Evolutionary conservation across 2,797 vertebrate genomes (phyloP).

Genomic region (Cyclura pinguis): DNA sequence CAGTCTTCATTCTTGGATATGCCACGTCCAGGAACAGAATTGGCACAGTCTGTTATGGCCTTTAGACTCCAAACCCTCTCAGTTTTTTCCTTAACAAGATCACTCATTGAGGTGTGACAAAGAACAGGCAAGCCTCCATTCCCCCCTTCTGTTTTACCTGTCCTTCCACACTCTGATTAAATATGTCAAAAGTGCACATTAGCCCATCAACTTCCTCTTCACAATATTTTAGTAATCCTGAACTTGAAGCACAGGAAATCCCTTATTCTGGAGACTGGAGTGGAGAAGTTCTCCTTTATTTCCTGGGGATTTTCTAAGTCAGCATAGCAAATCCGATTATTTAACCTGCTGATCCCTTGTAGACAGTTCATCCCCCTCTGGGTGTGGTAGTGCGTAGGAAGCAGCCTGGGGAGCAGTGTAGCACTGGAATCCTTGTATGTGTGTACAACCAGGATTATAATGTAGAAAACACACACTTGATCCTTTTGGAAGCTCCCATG

Average conservation of each 20-base stretch:
- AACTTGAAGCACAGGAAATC: not conserved
- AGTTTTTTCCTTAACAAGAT: not conserved
- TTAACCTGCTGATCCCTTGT: not conserved
- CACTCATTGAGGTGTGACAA: not conserved
- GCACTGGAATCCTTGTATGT: not conserved
- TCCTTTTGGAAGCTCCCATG: not conserved
- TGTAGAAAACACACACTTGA: not conserved
- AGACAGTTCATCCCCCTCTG: not conserved
- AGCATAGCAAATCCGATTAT: not conserved
- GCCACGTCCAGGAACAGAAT: not conserved
- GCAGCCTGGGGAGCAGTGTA: rapidly evolving
- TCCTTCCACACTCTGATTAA: not conserved
- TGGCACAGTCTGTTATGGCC: not conserved
- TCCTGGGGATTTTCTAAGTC: conserved; percentile 1
- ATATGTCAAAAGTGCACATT: not conserved
- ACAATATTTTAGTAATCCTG: not conserved
- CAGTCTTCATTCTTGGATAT: not conserved
- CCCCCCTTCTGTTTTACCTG: no score
- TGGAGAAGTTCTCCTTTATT: not conserved
- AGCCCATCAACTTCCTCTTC: not conserved
- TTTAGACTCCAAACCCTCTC: not conserved
- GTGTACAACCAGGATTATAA: not conserved
- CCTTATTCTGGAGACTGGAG: no score
- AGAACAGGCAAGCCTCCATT: not conserved
- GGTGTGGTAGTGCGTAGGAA: not conserved